Percentiles rank a stretch among this genome's conserved stretches.
These are phyloP conservation scores for Sminthurides aquaticus DNA, from an alignment of 2,888 invertebrate species.

Conservation along the genomic window DNA sequence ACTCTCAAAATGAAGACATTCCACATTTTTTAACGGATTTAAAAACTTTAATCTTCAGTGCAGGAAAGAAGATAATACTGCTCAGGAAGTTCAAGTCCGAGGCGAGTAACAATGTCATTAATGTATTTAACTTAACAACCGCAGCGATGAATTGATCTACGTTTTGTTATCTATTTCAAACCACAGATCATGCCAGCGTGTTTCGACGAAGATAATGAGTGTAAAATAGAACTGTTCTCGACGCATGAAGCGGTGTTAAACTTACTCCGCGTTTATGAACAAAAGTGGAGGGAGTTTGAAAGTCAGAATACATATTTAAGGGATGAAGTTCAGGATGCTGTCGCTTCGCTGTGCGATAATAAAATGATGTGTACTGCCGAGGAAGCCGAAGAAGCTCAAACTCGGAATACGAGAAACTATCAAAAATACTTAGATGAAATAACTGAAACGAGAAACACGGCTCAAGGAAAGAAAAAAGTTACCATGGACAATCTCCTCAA, in stretches of 20 bases:
- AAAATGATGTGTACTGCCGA: not conserved
- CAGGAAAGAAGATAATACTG: slow-evolving; percentile 38
- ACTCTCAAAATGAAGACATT: slow-evolving; percentile 28
- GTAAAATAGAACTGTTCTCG: slow-evolving; percentile 3
- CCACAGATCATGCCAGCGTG: not conserved
- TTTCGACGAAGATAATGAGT: slow-evolving; percentile 2
- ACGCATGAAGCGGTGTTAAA: not conserved
- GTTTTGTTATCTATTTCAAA: not conserved
- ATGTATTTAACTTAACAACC: not conserved
- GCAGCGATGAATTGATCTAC: not conserved
- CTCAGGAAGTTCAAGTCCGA: slow-evolving; percentile 27
- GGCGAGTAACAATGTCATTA: not conserved
- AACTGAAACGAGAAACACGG: not conserved
- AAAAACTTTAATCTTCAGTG: slow-evolving; percentile 33
- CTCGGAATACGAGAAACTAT: not conserved
- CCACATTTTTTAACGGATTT: slow-evolving; percentile 35
- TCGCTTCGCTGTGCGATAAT: not conserved
- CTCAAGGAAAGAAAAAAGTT: not conserved
- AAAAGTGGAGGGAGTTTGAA: slow-evolving; percentile 1
- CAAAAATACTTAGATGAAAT: not conserved
- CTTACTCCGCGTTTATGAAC: not conserved
- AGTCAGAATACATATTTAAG: not conserved
- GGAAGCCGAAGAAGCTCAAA: not conserved
- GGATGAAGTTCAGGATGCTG: slow-evolving; percentile 12
- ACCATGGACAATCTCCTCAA: not conserved